Conservation (phyloP, 2,888 invertebrate genomes). For the Ectemnius continuus region DNA sequence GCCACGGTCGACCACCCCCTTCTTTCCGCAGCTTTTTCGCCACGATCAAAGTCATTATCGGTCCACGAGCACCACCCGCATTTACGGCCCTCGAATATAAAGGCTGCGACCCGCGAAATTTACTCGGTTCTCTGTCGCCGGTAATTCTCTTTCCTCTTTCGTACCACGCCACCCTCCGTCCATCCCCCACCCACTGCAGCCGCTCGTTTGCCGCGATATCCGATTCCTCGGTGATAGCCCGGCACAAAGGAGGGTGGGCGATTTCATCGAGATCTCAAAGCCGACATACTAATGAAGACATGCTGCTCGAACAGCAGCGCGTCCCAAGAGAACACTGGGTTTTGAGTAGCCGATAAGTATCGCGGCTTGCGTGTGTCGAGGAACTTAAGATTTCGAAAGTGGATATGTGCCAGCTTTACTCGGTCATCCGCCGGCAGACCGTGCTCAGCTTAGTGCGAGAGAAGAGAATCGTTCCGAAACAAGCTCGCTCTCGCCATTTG, state of each 20-base stretch:
- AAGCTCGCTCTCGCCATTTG: background rate
- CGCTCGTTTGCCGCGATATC: too few species aligned
- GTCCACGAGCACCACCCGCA: constrained; percentile 16
- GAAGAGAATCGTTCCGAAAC: background rate
- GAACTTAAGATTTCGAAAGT: constrained; percentile 29
- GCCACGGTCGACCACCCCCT: background rate
- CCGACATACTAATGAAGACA: too few species aligned
- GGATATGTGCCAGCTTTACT: background rate
- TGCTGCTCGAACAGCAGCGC: background rate
- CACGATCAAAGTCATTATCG: constrained; percentile 39
- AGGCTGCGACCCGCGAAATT: constrained; percentile 6
- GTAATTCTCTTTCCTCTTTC: too few species aligned
- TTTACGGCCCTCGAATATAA: background rate
- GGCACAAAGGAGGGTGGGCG: background rate
- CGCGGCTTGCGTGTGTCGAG: constrained; percentile 24
- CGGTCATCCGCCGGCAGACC: background rate
- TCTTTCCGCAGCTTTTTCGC: constrained; percentile 7
- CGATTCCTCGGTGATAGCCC: too few species aligned
- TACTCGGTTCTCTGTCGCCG: background rate
- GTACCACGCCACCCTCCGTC: too few species aligned
- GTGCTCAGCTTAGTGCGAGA: background rate
- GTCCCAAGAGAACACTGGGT: background rate
- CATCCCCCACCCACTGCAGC: too few species aligned
- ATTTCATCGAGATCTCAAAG: constrained; percentile 29
- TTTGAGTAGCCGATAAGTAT: constrained; percentile 39